These are phyloP conservation scores for Sussaba pulchella DNA, from an alignment of 2,888 invertebrate genomes.

Conservation along the genomic window DNA sequence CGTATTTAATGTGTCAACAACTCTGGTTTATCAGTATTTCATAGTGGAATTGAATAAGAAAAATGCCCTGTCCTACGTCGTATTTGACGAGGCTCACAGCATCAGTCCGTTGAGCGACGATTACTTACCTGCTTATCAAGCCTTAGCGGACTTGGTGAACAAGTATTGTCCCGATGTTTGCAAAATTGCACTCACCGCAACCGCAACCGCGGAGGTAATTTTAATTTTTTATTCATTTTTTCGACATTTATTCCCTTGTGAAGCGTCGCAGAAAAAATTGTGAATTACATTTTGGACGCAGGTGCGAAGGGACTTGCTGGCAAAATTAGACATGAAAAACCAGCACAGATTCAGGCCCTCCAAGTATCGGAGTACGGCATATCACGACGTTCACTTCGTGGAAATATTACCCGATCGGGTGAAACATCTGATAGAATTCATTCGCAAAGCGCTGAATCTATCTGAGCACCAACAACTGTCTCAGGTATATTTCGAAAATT, in stretches of 20 bases:
- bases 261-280: neutral
- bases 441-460: neutral
- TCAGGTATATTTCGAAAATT: neutral
- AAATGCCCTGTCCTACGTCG: conserved; percentile 44
- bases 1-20: too few relatives aligned
- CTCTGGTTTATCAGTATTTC: conserved; percentile 20
- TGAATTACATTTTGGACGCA: conserved; percentile 3
- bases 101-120: conserved; percentile 49
- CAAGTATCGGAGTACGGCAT: neutral
- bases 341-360: neutral
- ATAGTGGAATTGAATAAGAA: neutral
- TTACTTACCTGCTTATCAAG: conserved; percentile 39
- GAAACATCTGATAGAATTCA: conserved; percentile 33
- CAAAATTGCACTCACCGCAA: conserved; percentile 52
- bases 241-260: neutral
- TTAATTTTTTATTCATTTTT: neutral
- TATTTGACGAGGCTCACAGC: conserved; percentile 60
- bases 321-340: conserved; percentile 32
- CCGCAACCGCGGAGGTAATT: conserved; percentile 40
- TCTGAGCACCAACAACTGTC: neutral
- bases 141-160: conserved; percentile 20
- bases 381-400: conserved; percentile 48
- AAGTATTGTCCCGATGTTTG: conserved; percentile 23
- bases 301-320: conserved; percentile 38
- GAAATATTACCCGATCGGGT: conserved; percentile 29